Conservation (phyloP, 2,888 invertebrate genomes). For the Plagodis pulveraria region DNA sequence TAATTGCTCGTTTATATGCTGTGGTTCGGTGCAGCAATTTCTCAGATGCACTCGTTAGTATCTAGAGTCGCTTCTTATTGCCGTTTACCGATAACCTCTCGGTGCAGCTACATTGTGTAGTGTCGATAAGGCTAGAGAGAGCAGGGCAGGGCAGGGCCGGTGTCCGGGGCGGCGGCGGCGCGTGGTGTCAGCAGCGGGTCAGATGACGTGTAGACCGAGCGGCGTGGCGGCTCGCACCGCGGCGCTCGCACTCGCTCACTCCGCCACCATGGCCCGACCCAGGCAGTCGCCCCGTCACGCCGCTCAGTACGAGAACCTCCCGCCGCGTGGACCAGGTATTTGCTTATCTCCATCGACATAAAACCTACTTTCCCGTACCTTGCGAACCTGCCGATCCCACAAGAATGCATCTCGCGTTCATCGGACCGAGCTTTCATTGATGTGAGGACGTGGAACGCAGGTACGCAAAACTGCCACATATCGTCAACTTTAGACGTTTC, state of each 20-base stretch:
- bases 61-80: not conserved
- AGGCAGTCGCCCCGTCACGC: conserved; percentile 80
- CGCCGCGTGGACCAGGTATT: conserved; percentile 81
- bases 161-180: conserved; percentile 31
- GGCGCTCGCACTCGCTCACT: conserved; percentile 65
- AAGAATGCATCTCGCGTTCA: conserved; percentile 5
- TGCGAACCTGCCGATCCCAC: conserved; percentile 6
- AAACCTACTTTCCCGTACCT: conserved; percentile 18
- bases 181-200: conserved; percentile 34
- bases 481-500: conserved; percentile 13
- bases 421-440: conserved; percentile 25
- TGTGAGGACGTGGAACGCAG: conserved; percentile 22
- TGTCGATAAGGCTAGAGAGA: conserved; percentile 7
- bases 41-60: not conserved
- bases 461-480: conserved; percentile 12
- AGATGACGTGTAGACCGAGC: not conserved
- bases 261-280: conserved; percentile 78
- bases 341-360: conserved; percentile 15
- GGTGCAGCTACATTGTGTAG: conserved; percentile 1
- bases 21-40: too few species aligned
- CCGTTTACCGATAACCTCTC: conserved; percentile 21
- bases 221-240: conserved; percentile 35
- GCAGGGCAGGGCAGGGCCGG: conserved; percentile 8
- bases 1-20: too few species aligned
- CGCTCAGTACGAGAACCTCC: conserved; percentile 72